Conservation (phyloP, 2,888 invertebrate species). For the Cheiracanthium punctorium region DNA sequence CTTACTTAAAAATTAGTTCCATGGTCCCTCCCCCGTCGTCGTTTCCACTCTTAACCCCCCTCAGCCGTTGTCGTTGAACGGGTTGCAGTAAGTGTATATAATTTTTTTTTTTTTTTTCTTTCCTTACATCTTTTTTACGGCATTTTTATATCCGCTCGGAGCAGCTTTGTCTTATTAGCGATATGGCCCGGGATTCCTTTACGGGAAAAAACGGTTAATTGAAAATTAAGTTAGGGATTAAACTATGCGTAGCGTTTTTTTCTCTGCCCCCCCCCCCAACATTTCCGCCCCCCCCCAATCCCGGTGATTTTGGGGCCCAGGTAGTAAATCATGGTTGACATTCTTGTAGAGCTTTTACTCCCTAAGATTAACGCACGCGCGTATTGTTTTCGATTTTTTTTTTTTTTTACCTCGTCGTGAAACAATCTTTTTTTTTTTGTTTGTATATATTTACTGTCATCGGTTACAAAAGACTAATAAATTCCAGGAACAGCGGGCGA, state of each 20-base stretch:
- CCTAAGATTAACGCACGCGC: neutral
- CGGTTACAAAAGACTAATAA: too few species aligned
- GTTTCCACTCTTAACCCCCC: neutral
- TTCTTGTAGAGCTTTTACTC: neutral
- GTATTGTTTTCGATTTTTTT: neutral
- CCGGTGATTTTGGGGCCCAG: neutral
- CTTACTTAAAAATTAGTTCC: constrained; percentile 61
- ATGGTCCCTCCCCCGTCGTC: neutral
- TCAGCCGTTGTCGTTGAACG: neutral
- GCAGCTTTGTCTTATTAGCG: neutral
- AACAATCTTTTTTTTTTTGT: too few species aligned
- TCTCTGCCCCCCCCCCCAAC: too few species aligned
- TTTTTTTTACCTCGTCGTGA: neutral
- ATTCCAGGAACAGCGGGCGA: constrained; percentile 4
- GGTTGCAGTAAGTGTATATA: neutral
- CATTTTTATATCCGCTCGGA: constrained; percentile 19
- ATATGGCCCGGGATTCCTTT: neutral
- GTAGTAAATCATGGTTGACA: constrained; percentile 12
- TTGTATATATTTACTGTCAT: neutral
- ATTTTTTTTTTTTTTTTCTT: too few species aligned
- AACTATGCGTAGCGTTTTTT: neutral
- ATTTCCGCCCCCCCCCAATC: too few species aligned
- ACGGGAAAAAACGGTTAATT: constrained; percentile 37
- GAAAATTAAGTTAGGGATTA: constrained; percentile 51
- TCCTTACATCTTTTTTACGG: constrained; percentile 7